These are phyloP conservation scores for Aphrophora alni DNA, from an alignment of 2,888 invertebrate genomes.

Conservation along the genomic window DNA sequence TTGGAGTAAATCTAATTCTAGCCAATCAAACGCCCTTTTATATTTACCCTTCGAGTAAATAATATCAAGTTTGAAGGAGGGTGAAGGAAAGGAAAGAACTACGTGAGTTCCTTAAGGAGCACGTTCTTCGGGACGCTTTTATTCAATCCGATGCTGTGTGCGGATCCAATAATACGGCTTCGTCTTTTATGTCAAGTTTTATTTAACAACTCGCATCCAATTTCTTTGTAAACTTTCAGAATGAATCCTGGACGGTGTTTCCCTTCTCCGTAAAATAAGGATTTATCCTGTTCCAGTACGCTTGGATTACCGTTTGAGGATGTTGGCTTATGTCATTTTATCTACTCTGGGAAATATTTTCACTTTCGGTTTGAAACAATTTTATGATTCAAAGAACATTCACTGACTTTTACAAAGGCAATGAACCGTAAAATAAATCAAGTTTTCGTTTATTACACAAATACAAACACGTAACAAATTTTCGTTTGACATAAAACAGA, in stretches of 20 bases:
- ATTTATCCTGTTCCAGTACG: no score
- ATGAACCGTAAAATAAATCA: no score
- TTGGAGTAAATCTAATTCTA: neutral
- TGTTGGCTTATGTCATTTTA: no score
- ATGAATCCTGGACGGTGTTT: neutral
- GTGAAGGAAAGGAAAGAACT: neutral
- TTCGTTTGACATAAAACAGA: no score
- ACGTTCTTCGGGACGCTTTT: constrained; percentile 4
- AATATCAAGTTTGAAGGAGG: neutral
- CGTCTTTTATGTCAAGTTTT: constrained; percentile 2
- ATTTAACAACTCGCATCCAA: neutral
- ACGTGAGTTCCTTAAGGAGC: neutral
- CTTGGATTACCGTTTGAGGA: no score
- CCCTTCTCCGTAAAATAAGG: neutral
- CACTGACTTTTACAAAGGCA: no score
- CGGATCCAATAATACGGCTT: neutral
- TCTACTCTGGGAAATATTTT: no score
- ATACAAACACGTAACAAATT: no score
- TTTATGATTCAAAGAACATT: no score
- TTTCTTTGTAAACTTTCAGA: neutral
- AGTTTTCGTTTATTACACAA: no score
- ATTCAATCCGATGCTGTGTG: neutral
- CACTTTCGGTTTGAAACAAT: no score
- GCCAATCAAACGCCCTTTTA: constrained; percentile 6
- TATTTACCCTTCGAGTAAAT: neutral